Evolutionary conservation across 2,797 vertebrate genomes (phyloP).

Genomic region (Gymnothorax javanicus): DNA sequence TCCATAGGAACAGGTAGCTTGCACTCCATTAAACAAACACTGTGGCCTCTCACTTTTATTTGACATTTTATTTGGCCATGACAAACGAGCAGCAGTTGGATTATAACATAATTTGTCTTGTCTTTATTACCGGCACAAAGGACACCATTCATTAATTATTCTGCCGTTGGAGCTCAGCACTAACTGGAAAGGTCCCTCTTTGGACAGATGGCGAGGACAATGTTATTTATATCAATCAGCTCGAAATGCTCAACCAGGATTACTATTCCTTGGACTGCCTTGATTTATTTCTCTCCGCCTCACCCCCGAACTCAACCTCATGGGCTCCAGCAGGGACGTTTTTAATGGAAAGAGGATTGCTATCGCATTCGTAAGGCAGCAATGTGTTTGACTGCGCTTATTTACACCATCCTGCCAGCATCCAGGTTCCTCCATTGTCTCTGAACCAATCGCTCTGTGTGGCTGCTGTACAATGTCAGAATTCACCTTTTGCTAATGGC

Average conservation of each 20-base stretch:
- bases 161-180: constrained; percentile 93
- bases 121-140: constrained; percentile 95
- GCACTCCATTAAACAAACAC: constrained; percentile 98
- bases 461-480: background rate
- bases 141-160: constrained; percentile 96
- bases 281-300: constrained; percentile 87
- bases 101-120: constrained; percentile 99
- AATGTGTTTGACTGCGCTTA: constrained; percentile 61
- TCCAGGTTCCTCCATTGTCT: constrained; percentile 38
- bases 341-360: constrained; percentile 41
- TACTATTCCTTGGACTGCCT: constrained; percentile 87
- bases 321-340: constrained; percentile 26
- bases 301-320: constrained; percentile 73
- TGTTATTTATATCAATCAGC: constrained; percentile 97
- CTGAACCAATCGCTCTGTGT: constrained; percentile 16
- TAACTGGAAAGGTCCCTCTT: constrained; percentile 94
- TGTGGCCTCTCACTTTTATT: constrained; percentile 98
- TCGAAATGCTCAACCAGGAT: constrained; percentile 88
- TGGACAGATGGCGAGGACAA: constrained; percentile 92
- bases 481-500: background rate
- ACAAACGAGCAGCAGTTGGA: constrained; percentile 99
- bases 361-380: constrained; percentile 41
- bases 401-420: constrained; percentile 50
- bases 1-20: constrained; percentile 90
- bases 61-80: constrained; percentile 99